phyloP scores from a whole-genome alignment of 2,888 invertebrate genomes.

The Sialis fuliginosa region DNA sequence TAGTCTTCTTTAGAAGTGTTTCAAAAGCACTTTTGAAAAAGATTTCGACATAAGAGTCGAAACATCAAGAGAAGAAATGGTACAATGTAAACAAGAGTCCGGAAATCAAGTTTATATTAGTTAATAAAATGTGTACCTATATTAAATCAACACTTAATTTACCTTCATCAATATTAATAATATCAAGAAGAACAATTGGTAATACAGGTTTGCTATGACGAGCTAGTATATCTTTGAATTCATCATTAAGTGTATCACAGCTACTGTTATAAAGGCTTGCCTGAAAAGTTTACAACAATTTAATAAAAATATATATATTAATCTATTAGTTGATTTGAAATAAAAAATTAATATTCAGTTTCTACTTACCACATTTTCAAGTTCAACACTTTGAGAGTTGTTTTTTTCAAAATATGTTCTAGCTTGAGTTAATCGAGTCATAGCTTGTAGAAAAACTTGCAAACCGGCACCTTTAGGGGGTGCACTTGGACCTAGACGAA shows the following conservation, averaged over 20 bases:
- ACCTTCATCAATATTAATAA: conserved; percentile 77
- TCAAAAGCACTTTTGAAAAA: too few relatives aligned
- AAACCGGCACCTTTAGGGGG: conserved; percentile 37
- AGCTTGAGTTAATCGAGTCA: conserved; percentile 72
- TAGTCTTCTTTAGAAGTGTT: too few relatives aligned
- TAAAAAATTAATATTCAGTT: conserved; percentile 2
- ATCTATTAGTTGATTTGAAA: conserved; percentile 6
- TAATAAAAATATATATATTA: conserved; percentile 3
- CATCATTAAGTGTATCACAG: conserved; percentile 66
- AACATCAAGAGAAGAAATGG: too few relatives aligned
- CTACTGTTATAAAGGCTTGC: conserved; percentile 64
- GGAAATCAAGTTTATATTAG: background rate
- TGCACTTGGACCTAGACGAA: conserved; percentile 65
- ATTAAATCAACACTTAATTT: conserved; percentile 13
- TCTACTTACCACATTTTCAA: conserved; percentile 66
- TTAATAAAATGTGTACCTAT: background rate
- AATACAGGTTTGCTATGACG: conserved; percentile 75
- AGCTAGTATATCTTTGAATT: conserved; percentile 72
- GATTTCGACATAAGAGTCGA: too few relatives aligned
- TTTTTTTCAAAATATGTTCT: conserved; percentile 83
- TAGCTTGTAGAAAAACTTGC: conserved; percentile 41
- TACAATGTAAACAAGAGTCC: too few relatives aligned
- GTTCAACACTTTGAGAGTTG: conserved; percentile 82
- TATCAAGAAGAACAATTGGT: conserved; percentile 73
- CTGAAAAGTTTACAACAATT: conserved; percentile 23